Conservation (phyloP, 2,888 invertebrate genomes). For the Microctonus hyperodae region DNA sequence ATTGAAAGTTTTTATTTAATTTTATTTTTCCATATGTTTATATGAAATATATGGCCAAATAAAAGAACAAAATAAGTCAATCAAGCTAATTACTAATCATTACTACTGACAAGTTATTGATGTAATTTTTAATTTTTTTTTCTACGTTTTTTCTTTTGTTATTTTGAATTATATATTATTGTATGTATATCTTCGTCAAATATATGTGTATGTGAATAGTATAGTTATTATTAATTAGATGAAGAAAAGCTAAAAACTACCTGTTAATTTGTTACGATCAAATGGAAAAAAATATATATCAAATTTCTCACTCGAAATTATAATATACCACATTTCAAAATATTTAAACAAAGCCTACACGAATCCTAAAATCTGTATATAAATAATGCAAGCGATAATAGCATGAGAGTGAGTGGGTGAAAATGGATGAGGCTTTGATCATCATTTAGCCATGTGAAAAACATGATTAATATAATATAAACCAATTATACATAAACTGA, state of each 20-base stretch:
- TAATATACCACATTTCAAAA: background rate
- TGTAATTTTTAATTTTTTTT: background rate
- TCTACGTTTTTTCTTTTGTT: background rate
- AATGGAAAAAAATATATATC: conserved; percentile 10
- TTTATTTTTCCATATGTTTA: too few species aligned
- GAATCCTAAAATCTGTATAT: conserved; percentile 45
- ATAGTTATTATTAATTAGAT: conserved; percentile 15
- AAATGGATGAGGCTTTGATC: conserved; percentile 17
- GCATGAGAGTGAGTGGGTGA: background rate
- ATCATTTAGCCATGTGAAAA: conserved; percentile 22
- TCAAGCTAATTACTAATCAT: background rate
- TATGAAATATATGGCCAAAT: conserved; percentile 1
- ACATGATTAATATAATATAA: conserved; percentile 30
- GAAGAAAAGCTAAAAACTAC: conserved; percentile 10
- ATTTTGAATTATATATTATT: background rate
- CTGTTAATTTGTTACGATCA: conserved; percentile 26
- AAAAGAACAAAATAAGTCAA: background rate
- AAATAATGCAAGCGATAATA: conserved; percentile 34
- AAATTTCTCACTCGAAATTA: conserved; percentile 8
- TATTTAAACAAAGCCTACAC: background rate
- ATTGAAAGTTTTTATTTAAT: background rate
- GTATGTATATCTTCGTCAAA: conserved; percentile 1
- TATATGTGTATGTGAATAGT: conserved; percentile 29
- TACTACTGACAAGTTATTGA: background rate
- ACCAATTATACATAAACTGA: conserved; percentile 24